Conservation (phyloP, 2,113 vertebrate species). For the Xiphias gladius region DNA sequence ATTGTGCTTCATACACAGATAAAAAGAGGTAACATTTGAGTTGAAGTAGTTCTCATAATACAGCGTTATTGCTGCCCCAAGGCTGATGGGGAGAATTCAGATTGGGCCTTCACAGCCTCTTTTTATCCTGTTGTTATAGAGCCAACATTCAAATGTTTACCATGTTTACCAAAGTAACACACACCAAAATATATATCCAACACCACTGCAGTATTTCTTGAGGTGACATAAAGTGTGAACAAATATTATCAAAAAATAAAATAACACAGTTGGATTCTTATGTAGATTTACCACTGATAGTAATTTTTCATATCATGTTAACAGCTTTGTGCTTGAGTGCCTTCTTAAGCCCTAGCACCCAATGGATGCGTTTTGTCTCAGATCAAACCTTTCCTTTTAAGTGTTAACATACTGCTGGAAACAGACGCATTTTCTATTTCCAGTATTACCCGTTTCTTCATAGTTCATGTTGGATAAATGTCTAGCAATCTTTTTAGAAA, state of each 20-base stretch:
- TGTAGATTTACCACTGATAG: background rate
- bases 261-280: background rate
- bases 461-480: background rate
- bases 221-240: background rate
- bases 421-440: too few species aligned
- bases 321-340: too few species aligned
- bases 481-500: background rate
- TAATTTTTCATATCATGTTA: too few species aligned
- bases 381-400: background rate
- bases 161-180: background rate
- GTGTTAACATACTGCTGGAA: too few species aligned
- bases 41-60: constrained; percentile 19
- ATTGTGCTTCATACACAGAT: constrained; percentile 16
- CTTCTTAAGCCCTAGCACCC: background rate
- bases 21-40: constrained; percentile 4
- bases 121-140: background rate
- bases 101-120: background rate
- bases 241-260: background rate
- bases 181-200: background rate
- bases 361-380: too few species aligned
- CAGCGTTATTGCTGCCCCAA: background rate
- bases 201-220: background rate
- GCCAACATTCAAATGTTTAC: background rate
- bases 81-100: constrained; percentile 5
- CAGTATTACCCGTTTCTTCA: background rate